Conservation (phyloP, 2,113 vertebrate genomes). For the Ophiodon elongatus region DNA sequence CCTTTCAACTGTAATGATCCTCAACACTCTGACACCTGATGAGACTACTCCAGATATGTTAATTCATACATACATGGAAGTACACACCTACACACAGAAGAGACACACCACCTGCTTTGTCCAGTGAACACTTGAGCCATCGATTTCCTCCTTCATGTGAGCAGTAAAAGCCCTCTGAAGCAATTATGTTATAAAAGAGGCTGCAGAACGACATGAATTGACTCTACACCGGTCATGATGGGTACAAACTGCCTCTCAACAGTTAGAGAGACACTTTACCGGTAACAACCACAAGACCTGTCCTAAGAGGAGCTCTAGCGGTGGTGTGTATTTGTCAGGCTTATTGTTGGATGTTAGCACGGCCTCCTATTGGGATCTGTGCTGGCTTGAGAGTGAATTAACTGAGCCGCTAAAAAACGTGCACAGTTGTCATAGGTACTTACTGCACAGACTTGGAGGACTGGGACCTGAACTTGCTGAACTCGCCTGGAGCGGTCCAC, state of each 20-base stretch:
- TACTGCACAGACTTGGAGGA: slow-evolving; percentile 95
- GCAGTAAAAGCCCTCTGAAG: slow-evolving; percentile 28
- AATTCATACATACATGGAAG: not conserved
- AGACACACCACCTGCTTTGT: not conserved
- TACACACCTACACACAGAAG: not conserved
- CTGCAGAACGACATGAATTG: slow-evolving; percentile 10
- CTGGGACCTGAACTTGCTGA: slow-evolving; percentile 98
- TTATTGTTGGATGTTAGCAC: not conserved
- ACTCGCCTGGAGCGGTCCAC: slow-evolving; percentile 97
- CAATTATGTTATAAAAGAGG: slow-evolving; percentile 24
- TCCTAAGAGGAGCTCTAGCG: slow-evolving; percentile 19
- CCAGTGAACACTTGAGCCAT: slow-evolving; percentile 17
- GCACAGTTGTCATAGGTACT: slow-evolving; percentile 76
- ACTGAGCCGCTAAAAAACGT: slow-evolving; percentile 9
- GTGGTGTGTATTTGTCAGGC: slow-evolving; percentile 7
- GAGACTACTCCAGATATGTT: slow-evolving; percentile 4
- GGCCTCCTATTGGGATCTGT: not conserved
- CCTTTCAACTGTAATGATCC: slow-evolving; percentile 22
- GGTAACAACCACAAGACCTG: not conserved
- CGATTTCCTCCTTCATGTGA: not conserved
- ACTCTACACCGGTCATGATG: not conserved
- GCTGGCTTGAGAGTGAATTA: slow-evolving; percentile 37
- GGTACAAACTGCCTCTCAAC: slow-evolving; percentile 1
- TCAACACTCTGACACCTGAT: not conserved
- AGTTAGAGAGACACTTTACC: slow-evolving; percentile 5